Evolutionary conservation across 2,113 vertebrate genomes (phyloP).

Genomic region (Catagonus wagneri): DNA sequence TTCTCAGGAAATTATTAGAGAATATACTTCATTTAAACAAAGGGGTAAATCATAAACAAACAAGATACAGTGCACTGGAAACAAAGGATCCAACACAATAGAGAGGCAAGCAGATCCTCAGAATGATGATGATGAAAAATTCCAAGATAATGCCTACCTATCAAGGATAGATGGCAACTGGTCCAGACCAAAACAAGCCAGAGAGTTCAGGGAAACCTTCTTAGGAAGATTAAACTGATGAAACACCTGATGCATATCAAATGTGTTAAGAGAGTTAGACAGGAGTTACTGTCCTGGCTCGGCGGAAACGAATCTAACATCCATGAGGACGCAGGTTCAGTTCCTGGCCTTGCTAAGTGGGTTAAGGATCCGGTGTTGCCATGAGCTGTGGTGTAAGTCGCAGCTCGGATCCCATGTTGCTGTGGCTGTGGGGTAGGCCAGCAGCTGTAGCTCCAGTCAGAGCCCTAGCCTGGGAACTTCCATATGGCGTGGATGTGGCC

Average conservation of each 20-base stretch:
- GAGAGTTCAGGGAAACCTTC: background rate
- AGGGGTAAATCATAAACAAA: background rate
- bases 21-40: conserved; percentile 38
- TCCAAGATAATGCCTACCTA: background rate
- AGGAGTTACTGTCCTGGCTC: background rate
- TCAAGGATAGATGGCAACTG: background rate
- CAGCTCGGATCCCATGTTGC: no score
- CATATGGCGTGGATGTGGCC: no score
- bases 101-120: background rate
- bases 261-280: background rate
- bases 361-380: no score
- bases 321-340: no score
- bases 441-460: no score
- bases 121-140: background rate
- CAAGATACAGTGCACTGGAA: background rate
- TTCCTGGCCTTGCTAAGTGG: no score
- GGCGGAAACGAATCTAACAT: no score
- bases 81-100: background rate
- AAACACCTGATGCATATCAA: background rate
- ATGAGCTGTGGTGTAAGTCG: no score
- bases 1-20: background rate
- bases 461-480: no score
- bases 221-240: conserved; percentile 28
- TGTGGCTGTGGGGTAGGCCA: no score
- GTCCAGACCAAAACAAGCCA: background rate